These are phyloP conservation scores for Thereva nobilitata DNA, from an alignment of 2,888 invertebrate species.

Conservation along the genomic window DNA sequence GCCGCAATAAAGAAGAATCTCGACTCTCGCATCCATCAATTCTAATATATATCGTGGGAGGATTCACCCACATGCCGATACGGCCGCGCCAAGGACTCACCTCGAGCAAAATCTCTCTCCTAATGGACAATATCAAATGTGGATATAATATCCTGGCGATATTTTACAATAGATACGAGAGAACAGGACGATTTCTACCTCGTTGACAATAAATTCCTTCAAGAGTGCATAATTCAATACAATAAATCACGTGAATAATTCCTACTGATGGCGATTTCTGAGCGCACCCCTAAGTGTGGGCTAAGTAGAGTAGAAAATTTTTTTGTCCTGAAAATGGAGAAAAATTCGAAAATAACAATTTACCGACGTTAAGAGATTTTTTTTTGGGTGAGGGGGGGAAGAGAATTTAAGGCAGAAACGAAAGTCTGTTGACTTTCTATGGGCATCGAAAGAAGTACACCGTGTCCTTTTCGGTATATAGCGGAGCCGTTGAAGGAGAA, in stretches of 20 bases:
- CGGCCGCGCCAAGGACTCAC: too few relatives aligned
- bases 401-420: too few relatives aligned
- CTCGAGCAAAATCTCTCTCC: slow-evolving; percentile 2
- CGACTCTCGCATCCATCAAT: too few relatives aligned
- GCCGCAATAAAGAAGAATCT: too few relatives aligned
- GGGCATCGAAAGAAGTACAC: too few relatives aligned
- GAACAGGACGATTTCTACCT: background rate
- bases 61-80: too few relatives aligned
- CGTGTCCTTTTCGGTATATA: too few relatives aligned
- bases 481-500: too few relatives aligned
- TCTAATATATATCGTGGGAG: too few relatives aligned
- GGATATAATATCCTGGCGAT: slow-evolving; percentile 22
- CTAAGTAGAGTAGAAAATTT: slow-evolving; percentile 17
- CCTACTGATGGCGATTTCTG: slow-evolving; percentile 37
- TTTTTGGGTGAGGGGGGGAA: too few relatives aligned
- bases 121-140: slow-evolving; percentile 26
- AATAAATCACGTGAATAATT: slow-evolving; percentile 40
- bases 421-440: too few relatives aligned
- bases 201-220: slow-evolving; percentile 33
- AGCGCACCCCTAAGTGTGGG: slow-evolving; percentile 6
- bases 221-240: slow-evolving; percentile 38
- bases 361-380: too few relatives aligned
- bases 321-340: background rate
- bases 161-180: slow-evolving; percentile 13
- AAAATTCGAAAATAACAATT: slow-evolving; percentile 5